Evolutionary conservation across 2,113 vertebrate genomes (phyloP).

Genomic region (Mobula birostris): DNA sequence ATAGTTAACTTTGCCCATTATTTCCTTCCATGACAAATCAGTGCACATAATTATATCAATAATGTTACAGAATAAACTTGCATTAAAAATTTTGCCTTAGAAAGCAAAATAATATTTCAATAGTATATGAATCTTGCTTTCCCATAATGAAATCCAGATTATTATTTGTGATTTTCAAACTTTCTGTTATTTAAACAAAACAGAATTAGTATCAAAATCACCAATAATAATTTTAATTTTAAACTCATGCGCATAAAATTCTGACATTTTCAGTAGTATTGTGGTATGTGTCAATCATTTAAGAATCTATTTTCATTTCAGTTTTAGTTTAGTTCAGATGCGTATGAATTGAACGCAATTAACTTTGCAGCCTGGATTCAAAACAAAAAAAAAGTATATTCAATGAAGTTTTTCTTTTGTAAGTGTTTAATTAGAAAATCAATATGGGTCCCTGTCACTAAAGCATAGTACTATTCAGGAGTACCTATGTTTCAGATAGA

Average conservation of each 20-base stretch:
- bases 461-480: background rate
- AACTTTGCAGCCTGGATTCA: background rate
- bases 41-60: slow-evolving; percentile 19
- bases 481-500: background rate
- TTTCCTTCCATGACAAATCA: background rate
- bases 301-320: background rate
- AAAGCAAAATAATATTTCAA: background rate
- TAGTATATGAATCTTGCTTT: background rate
- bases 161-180: background rate
- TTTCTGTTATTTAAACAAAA: background rate
- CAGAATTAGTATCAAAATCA: no score
- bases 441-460: background rate
- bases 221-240: background rate
- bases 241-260: background rate
- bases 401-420: background rate
- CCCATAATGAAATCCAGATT: background rate
- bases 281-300: background rate
- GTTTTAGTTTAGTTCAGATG: background rate
- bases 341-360: background rate
- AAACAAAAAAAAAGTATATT: background rate
- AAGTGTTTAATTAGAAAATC: background rate
- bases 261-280: background rate
- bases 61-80: slow-evolving; percentile 10
- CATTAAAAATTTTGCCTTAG: background rate
- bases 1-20: background rate